A percentile compares a stretch with the other conserved stretches of the same genome.
These are phyloP conservation scores for Heliconius eleuchia DNA, from an alignment of 1,140 invertebrate species.

Conservation along the genomic window DNA sequence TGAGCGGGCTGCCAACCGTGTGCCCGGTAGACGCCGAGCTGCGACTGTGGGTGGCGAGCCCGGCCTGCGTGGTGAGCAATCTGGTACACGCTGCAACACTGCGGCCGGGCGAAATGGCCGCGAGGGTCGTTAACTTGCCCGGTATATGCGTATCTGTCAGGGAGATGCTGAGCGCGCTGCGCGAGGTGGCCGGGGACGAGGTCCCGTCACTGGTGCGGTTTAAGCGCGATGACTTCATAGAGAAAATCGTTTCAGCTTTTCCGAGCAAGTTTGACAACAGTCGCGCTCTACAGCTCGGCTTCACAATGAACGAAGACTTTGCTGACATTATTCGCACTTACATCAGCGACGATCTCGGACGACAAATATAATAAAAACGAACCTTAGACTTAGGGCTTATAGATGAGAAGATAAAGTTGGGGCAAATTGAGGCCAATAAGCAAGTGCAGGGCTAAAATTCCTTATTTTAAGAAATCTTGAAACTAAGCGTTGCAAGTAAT, in stretches of 20 bases:
- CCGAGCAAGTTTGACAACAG: slow-evolving; percentile 53
- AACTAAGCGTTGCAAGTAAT: too few species aligned
- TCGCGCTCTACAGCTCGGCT: slow-evolving; percentile 56
- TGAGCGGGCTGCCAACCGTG: slow-evolving; percentile 47
- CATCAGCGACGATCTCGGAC: slow-evolving; percentile 29
- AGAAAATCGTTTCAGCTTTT: slow-evolving; percentile 51
- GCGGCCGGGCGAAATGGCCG: slow-evolving; percentile 37
- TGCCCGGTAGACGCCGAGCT: slow-evolving; percentile 53
- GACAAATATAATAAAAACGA: background rate
- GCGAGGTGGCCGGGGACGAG: slow-evolving; percentile 47
- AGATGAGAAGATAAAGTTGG: background rate
- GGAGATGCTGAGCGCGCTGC: slow-evolving; percentile 53
- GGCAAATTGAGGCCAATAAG: background rate
- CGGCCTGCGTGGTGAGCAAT: slow-evolving; percentile 50
- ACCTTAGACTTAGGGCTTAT: background rate
- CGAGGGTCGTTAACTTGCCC: slow-evolving; percentile 60
- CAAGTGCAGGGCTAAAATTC: too few species aligned
- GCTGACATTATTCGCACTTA: slow-evolving; percentile 50
- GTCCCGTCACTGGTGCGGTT: slow-evolving; percentile 51
- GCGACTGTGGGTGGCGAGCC: slow-evolving; percentile 61
- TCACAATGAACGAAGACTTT: slow-evolving; percentile 55
- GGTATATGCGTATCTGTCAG: slow-evolving; percentile 53
- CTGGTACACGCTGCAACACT: slow-evolving; percentile 54
- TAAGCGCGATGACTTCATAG: slow-evolving; percentile 41
- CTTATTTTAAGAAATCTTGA: too few species aligned